phyloP scores from a whole-genome alignment of 2,888 invertebrate genomes.

The Elegia similella region DNA sequence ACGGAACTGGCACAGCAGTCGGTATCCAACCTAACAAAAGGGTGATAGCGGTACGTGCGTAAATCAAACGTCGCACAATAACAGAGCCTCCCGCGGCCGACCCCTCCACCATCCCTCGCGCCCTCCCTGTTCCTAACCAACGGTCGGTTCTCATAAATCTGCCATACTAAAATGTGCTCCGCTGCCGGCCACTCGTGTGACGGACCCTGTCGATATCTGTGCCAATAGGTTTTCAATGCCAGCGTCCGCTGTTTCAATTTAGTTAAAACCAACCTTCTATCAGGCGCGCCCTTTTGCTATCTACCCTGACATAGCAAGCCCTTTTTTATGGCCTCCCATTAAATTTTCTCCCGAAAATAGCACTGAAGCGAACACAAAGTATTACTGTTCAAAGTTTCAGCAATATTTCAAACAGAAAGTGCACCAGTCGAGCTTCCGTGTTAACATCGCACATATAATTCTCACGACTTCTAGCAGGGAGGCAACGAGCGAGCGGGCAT shows the following conservation, averaged over 20 bases:
- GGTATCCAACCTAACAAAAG: conserved; percentile 77
- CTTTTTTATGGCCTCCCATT: conserved; percentile 41
- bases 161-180: conserved; percentile 71
- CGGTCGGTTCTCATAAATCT: conserved; percentile 74
- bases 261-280: conserved; percentile 43
- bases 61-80: conserved; percentile 81
- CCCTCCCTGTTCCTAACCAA: conserved; percentile 59
- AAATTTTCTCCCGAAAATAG: conserved; percentile 35
- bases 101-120: conserved; percentile 52
- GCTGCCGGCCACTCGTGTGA: conserved; percentile 54
- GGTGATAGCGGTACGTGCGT: conserved; percentile 80
- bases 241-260: conserved; percentile 47
- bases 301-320: conserved; percentile 37
- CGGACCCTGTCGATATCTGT: conserved; percentile 59
- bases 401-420: conserved; percentile 35
- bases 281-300: conserved; percentile 45
- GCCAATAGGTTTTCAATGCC: conserved; percentile 69
- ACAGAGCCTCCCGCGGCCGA: conserved; percentile 66
- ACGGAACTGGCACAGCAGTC: conserved; percentile 74
- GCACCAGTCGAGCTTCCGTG: conserved; percentile 37
- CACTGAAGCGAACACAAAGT: conserved; percentile 27
- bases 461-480: conserved; percentile 42
- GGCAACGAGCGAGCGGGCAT: conserved; percentile 44
- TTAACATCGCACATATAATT: conserved; percentile 46
- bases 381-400: conserved; percentile 14